phyloP scores from a whole-genome alignment of 2,113 vertebrate genomes.

The Odontesthes bonariensis region DNA sequence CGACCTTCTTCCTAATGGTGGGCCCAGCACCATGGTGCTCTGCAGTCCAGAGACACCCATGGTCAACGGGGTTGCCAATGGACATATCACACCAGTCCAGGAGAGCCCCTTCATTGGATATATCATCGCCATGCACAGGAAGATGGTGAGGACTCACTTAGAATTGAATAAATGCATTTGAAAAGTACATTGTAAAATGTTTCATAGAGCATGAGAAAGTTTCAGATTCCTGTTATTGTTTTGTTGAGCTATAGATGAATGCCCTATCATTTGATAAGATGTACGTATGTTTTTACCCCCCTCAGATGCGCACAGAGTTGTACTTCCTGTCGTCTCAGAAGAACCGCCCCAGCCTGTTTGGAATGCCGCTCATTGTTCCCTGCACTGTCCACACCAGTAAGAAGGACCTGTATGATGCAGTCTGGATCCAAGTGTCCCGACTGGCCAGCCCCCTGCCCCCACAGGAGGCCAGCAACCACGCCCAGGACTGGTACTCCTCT shows the following conservation, averaged over 20 bases:
- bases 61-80: slow-evolving; percentile 86
- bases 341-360: slow-evolving; percentile 96
- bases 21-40: slow-evolving; percentile 87
- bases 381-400: slow-evolving; percentile 95
- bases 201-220: no score
- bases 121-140: slow-evolving; percentile 98
- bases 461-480: slow-evolving; percentile 98
- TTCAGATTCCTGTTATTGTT: no score
- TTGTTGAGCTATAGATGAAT: background rate
- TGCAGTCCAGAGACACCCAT: slow-evolving; percentile 85
- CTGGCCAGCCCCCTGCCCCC: slow-evolving; percentile 97
- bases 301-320: slow-evolving; percentile 95
- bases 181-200: background rate
- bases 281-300: background rate
- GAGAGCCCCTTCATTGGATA: slow-evolving; percentile 94
- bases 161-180: background rate
- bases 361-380: slow-evolving; percentile 97
- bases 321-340: slow-evolving; percentile 99
- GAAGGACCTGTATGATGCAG: slow-evolving; percentile 94
- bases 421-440: slow-evolving; percentile 97
- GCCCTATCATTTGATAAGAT: background rate
- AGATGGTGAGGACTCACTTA: slow-evolving; percentile 89
- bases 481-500: slow-evolving; percentile 90
- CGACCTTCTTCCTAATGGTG: slow-evolving; percentile 89
- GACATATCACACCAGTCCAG: slow-evolving; percentile 84